These are phyloP conservation scores for Clostera curtula DNA, from an alignment of 2,888 invertebrate species.

Conservation along the genomic window DNA sequence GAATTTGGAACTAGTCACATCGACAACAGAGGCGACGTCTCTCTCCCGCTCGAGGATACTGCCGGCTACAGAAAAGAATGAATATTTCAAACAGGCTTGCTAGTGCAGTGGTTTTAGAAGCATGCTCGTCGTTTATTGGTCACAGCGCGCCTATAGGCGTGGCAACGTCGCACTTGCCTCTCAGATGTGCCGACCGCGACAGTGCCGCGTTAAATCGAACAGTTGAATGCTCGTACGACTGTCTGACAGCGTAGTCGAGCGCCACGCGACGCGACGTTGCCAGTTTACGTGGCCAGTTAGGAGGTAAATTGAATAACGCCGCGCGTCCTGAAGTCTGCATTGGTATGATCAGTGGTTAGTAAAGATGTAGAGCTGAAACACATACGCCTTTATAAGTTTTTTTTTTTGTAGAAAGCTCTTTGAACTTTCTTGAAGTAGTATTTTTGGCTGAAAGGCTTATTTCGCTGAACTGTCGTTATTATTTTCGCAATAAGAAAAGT, in stretches of 20 bases:
- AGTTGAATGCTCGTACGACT: constrained; percentile 66
- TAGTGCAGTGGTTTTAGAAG: constrained; percentile 30
- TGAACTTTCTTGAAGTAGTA: too few species aligned
- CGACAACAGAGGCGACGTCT: constrained; percentile 17
- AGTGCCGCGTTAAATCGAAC: constrained; percentile 62
- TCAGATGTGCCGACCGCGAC: constrained; percentile 52
- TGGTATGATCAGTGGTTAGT: constrained; percentile 18
- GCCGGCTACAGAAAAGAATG: constrained; percentile 24
- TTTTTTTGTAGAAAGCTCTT: not conserved
- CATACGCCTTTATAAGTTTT: not conserved
- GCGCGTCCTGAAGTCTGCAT: constrained; percentile 20
- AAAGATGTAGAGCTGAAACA: not conserved
- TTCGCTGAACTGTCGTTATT: too few species aligned
- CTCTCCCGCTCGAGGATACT: constrained; percentile 12
- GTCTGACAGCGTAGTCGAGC: constrained; percentile 46
- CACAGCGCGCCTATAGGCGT: constrained; percentile 43
- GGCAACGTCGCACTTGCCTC: constrained; percentile 48
- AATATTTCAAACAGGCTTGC: constrained; percentile 19
- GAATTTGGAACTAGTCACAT: constrained; percentile 12
- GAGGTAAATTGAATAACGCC: constrained; percentile 44
- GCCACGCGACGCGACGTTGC: constrained; percentile 52
- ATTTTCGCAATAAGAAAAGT: too few species aligned
- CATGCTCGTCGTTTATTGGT: constrained; percentile 39
- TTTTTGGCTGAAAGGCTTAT: too few species aligned
- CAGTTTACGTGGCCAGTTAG: constrained; percentile 47